Percentiles rank a stretch among this genome's conserved stretches.
Conservation (phyloP, 2,888 invertebrate species). For the Lypha dubia region DNA sequence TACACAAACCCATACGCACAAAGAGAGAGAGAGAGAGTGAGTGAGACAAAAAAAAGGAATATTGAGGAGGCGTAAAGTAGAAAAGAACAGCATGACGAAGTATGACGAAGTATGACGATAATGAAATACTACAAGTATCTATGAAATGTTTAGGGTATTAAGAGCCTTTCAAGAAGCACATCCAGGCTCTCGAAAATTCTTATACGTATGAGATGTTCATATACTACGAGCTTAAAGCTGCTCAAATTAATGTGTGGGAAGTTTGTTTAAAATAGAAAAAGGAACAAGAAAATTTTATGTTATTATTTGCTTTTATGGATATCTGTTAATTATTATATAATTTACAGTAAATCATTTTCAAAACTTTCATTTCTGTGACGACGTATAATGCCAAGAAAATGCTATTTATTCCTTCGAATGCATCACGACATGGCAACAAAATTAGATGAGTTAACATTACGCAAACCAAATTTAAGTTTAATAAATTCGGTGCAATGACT, state of each 20-base stretch:
- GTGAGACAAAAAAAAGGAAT: not conserved
- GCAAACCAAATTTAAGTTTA: no score
- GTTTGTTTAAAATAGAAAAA: not conserved
- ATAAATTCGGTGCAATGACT: no score
- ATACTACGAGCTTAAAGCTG: not conserved
- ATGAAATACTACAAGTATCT: conserved; percentile 5
- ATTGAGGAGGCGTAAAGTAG: conserved; percentile 11
- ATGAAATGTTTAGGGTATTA: conserved; percentile 47
- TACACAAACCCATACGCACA: not conserved
- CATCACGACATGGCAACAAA: no score
- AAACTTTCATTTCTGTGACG: no score
- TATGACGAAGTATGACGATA: conserved; percentile 9
- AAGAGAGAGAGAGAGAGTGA: not conserved
- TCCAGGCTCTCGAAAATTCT: conserved; percentile 27
- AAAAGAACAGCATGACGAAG: conserved; percentile 39
- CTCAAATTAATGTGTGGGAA: not conserved
- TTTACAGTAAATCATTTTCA: no score
- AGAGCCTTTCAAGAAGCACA: conserved; percentile 36
- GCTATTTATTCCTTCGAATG: no score
- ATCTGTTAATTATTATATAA: no score
- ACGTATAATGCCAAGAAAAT: no score
- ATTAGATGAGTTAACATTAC: no score
- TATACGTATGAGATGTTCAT: conserved; percentile 28
- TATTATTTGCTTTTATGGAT: no score
- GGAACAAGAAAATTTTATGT: no score